phyloP scores from a whole-genome alignment of 2,888 invertebrate species.

The Plagiodera versicolora region DNA sequence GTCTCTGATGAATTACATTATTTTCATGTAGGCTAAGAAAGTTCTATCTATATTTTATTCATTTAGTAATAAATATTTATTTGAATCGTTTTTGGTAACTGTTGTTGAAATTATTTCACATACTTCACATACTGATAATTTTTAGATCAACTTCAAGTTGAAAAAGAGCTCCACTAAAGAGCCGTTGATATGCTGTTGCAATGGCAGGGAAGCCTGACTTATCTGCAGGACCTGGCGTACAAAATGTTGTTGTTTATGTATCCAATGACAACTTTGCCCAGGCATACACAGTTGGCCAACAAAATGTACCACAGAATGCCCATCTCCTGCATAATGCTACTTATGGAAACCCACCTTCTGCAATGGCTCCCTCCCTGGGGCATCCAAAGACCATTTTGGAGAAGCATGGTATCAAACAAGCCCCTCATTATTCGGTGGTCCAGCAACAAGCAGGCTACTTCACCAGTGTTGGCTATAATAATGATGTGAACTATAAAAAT shows the following conservation, averaged over 20 bases:
- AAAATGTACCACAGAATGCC: conserved; percentile 50
- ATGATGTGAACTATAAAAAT: conserved; percentile 46
- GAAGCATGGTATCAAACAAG: conserved; percentile 40
- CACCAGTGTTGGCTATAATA: conserved; percentile 47
- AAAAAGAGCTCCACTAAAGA: conserved; percentile 56
- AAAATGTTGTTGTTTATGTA: conserved; percentile 62
- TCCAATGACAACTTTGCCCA: conserved; percentile 61
- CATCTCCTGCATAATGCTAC: conserved; percentile 52
- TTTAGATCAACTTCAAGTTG: conserved; percentile 51
- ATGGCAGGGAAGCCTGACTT: conserved; percentile 80
- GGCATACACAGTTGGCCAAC: conserved; percentile 57
- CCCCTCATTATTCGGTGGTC: conserved; percentile 23
- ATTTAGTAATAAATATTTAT: conserved; percentile 17
- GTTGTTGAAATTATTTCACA: background rate
- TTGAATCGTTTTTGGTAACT: background rate
- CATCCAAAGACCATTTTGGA: conserved; percentile 35
- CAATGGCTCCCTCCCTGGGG: conserved; percentile 48
- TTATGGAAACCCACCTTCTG: conserved; percentile 40
- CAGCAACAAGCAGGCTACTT: conserved; percentile 40
- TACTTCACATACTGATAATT: no score
- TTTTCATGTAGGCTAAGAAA: no score
- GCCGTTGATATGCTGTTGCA: conserved; percentile 74
- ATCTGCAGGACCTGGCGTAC: conserved; percentile 59
- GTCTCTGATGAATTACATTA: no score
- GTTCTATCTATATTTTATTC: no score